Evolutionary conservation across 2,888 invertebrate species (phyloP), one percentile per base, ranked within the genome.

Genomic region (Nymphalis c-album): DNA sequence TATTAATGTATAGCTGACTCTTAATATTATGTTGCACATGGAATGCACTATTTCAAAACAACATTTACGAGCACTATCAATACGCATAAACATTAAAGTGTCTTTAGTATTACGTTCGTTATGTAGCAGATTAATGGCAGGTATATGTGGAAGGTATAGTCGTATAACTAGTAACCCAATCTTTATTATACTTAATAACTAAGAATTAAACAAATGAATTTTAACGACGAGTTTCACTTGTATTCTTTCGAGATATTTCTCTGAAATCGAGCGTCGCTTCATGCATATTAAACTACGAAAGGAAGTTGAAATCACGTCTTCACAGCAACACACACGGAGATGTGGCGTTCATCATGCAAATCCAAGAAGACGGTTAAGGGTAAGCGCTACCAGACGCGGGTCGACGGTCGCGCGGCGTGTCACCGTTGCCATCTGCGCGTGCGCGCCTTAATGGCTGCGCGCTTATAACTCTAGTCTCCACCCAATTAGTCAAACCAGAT

Each of bases 401-500:
- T 71, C 72, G 68, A 71, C 69, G 68, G 63, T 65, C 64, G 70
- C 73, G 62, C 69, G 73, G 73, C 77, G 74, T 77, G 78, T 77
- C 79, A 76, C 74, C 75, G 77, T 46, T 71, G 40, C 40, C 40
- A 61, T 53, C 74, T 76, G 78, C 83, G 80, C 82, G 83, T 83
- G 82, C 79, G 78, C 75, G 71, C 76, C 77, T 82, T 82, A 85
- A 83, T 75, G 72, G 74, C 68, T 72, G 69, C 68, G 71, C 70
- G 74, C 74, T 75, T 79, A 83, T 84, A 84, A 83, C 76, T 80
- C 80, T 82, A 35, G 35, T 84, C 84, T 84, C 81, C 78, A 80
- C 78, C 83, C 85, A 87, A 88, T 88, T 87, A 87, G 83, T 79
- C 82, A 79, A 79, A 79, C 74, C 79, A 81, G 78, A 76, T 74